These are phyloP conservation scores for Microvelia longipes DNA, from an alignment of 1,140 invertebrate genomes.

Conservation along the genomic window DNA sequence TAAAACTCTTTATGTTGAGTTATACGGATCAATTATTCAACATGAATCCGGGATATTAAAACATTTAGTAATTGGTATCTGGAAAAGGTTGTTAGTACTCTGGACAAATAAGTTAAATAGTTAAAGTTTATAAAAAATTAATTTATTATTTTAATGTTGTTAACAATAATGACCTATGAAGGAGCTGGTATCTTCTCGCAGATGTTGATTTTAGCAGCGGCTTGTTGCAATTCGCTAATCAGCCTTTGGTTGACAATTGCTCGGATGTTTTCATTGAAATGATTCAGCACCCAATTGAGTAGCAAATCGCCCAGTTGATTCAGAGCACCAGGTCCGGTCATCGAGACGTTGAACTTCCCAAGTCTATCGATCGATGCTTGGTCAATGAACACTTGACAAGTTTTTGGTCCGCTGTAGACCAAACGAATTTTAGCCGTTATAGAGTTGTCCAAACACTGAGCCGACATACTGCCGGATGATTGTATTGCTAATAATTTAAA, in stretches of 20 bases:
- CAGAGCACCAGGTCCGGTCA: conserved; percentile 9
- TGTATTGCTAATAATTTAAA: conserved; percentile 8
- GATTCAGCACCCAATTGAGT: conserved; percentile 11
- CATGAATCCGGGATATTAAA: too few relatives aligned
- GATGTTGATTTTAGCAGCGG: conserved; percentile 6
- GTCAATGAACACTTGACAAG: conserved; percentile 4
- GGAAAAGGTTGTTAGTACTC: too few relatives aligned
- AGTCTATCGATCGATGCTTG: conserved; percentile 4
- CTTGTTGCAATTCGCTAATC: not conserved
- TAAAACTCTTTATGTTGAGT: too few relatives aligned
- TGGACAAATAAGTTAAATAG: too few relatives aligned
- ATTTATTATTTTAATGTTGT: not conserved
- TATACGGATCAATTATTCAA: too few relatives aligned
- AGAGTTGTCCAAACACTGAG: not conserved
- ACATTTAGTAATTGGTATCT: too few relatives aligned
- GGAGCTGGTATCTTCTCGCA: not conserved
- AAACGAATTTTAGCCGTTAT: conserved; percentile 5
- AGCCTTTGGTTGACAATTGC: conserved; percentile 8
- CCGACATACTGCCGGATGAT: conserved; percentile 8
- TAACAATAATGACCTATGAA: not conserved
- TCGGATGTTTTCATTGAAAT: conserved; percentile 13
- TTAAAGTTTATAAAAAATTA: not conserved
- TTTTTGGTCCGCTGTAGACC: not conserved
- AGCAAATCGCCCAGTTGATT: conserved; percentile 9
- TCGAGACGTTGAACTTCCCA: conserved; percentile 6